These are phyloP conservation scores for Amblyornis subalaris DNA, from an alignment of 2,113 vertebrate genomes.

Conservation along the genomic window DNA sequence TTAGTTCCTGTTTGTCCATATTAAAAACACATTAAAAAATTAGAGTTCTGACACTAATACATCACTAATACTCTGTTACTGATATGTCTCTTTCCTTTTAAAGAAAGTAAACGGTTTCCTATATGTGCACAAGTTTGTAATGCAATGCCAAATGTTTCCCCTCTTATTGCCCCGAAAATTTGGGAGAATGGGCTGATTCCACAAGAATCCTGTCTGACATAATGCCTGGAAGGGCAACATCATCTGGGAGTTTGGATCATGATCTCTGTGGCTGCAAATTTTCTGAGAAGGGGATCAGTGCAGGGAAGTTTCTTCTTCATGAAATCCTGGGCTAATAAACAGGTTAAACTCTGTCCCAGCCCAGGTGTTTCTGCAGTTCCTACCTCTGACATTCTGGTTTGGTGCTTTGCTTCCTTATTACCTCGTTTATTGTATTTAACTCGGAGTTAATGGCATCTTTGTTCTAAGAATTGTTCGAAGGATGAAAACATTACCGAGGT, in stretches of 20 bases:
- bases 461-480: not conserved
- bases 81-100: not conserved
- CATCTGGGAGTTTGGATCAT: not conserved
- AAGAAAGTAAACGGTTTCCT: not conserved
- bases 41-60: not conserved
- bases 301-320: not conserved
- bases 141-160: not conserved
- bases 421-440: not conserved
- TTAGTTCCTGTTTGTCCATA: not conserved
- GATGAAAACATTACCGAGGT: not conserved
- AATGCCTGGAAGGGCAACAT: accelerated
- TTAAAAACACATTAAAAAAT: not conserved
- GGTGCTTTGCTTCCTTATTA: constrained; percentile 21
- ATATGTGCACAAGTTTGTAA: too few species aligned
- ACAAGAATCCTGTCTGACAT: not conserved
- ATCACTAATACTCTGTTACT: not conserved
- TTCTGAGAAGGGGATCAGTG: not conserved
- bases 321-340: not conserved
- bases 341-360: not conserved
- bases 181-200: not conserved
- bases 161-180: accelerated
- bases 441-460: not conserved
- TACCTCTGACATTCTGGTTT: not conserved
- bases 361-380: not conserved
- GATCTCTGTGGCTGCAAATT: not conserved